Evolutionary conservation across 2,888 invertebrate genomes (phyloP).

Genomic region (Balanococcus diminutus): DNA sequence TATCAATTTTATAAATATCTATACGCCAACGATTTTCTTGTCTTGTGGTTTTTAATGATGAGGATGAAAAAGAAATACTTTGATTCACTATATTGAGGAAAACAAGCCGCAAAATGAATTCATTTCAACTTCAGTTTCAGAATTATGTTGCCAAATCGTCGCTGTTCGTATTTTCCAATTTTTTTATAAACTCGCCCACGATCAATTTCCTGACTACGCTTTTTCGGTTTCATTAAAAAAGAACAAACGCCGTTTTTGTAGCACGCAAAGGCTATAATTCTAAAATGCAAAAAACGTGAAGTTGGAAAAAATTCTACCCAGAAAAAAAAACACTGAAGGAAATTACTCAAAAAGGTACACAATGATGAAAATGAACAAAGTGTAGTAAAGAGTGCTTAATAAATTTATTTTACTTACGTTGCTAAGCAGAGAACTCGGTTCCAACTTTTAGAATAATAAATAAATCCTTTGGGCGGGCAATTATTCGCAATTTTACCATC

Average conservation of each 20-base stretch:
- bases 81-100: neutral
- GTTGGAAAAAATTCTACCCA: no score
- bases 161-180: neutral
- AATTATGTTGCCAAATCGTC: constrained; percentile 2
- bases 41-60: neutral
- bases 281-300: neutral
- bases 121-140: neutral
- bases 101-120: neutral
- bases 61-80: neutral
- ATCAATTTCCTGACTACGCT: neutral
- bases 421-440: neutral
- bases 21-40: neutral
- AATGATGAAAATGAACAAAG: constrained; percentile 33
- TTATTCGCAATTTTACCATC: constrained; percentile 34
- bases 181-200: neutral
- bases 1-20: neutral
- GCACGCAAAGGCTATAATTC: neutral
- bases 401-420: neutral
- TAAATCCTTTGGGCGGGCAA: constrained; percentile 45
- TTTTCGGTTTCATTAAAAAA: neutral
- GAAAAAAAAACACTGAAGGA: neutral
- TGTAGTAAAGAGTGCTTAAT: constrained; percentile 22
- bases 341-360: neutral
- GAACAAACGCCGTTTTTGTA: neutral
- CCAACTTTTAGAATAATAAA: constrained; percentile 41